phyloP scores from a whole-genome alignment of 2,797 vertebrate genomes.

The Malurus leucopterus region DNA sequence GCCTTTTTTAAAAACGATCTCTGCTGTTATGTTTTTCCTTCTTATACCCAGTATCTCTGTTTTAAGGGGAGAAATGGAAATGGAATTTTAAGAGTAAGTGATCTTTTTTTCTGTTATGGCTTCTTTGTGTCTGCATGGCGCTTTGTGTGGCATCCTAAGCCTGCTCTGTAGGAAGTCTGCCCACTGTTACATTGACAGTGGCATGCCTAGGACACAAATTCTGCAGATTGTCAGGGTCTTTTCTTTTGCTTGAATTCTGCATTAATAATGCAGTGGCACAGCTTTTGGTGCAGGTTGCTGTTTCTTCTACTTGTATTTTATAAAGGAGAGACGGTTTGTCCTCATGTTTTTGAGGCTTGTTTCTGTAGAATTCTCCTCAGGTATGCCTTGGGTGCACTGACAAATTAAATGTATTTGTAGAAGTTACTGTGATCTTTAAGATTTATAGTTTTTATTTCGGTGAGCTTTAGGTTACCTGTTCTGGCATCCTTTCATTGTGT shows the following conservation, averaged over 20 bases:
- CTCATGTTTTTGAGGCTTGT: not conserved
- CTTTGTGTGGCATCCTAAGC: rapidly evolving
- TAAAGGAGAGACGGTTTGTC: not conserved
- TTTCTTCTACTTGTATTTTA: not conserved
- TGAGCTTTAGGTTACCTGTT: not conserved
- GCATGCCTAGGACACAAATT: not conserved
- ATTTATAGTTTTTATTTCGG: not conserved
- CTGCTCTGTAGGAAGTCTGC: not conserved
- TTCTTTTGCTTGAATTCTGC: not conserved
- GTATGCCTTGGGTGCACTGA: not conserved
- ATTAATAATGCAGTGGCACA: not conserved
- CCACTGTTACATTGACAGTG: not conserved
- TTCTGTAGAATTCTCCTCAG: not conserved
- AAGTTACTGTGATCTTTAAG: not conserved
- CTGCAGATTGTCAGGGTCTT: not conserved
- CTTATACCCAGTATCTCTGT: not conserved
- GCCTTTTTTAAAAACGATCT: not conserved
- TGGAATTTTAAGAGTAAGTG: not conserved
- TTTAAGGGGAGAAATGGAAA: not conserved
- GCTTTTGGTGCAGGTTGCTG: not conserved
- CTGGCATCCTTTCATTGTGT: not conserved
- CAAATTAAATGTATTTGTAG: not conserved
- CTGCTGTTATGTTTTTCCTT: not conserved
- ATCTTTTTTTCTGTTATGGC: not conserved
- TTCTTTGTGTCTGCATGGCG: not conserved